phyloP scores from a whole-genome alignment of 2,888 invertebrate genomes.

The Pogonocherus hispidulus region DNA sequence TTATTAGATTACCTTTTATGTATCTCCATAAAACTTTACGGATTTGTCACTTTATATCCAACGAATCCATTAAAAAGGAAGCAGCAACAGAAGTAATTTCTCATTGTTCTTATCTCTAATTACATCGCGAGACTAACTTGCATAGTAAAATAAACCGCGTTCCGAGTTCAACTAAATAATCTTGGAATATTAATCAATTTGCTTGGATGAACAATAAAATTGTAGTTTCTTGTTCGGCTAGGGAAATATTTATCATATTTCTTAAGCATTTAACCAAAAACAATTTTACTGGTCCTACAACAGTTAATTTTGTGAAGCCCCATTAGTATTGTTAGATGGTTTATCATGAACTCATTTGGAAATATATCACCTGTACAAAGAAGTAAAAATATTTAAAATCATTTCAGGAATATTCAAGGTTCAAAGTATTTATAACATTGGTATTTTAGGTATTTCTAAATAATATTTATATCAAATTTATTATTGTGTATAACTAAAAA shows the following conservation, averaged over 20 bases:
- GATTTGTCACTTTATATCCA: neutral
- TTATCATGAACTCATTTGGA: too few relatives aligned
- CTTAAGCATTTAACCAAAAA: neutral
- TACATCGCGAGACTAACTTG: neutral
- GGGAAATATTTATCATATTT: neutral
- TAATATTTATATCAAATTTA: too few relatives aligned
- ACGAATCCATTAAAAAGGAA: neutral
- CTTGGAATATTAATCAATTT: neutral
- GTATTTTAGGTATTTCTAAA: too few relatives aligned
- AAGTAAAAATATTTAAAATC: too few relatives aligned
- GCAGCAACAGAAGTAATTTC: neutral
- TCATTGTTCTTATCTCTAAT: neutral
- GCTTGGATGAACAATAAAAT: neutral
- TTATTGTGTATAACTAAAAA: too few relatives aligned
- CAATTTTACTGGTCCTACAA: too few relatives aligned
- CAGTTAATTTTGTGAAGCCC: too few relatives aligned
- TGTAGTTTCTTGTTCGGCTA: neutral
- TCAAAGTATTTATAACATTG: too few relatives aligned
- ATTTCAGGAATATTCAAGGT: too few relatives aligned
- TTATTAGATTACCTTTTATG: neutral
- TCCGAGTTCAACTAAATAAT: neutral
- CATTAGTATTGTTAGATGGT: too few relatives aligned
- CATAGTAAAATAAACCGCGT: neutral
- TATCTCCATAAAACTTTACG: constrained; percentile 1
- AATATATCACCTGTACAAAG: too few relatives aligned